These are phyloP conservation scores for Notothenia rossii DNA, from an alignment of 2,113 vertebrate genomes.

Conservation along the genomic window DNA sequence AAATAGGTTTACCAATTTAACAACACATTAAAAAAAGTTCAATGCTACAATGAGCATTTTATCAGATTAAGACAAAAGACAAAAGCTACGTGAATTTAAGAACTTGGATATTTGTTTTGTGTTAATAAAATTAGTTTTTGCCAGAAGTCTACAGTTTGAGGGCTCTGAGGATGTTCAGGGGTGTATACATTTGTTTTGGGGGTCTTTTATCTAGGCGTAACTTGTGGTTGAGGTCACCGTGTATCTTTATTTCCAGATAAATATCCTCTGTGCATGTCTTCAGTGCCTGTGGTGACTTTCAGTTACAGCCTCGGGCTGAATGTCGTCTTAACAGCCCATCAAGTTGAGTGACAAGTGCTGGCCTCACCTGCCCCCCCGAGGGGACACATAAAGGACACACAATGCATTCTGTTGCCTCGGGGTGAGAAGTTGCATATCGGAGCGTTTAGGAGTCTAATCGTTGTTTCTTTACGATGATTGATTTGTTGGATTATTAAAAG, in stretches of 20 bases:
- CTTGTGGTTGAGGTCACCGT: constrained; percentile 1
- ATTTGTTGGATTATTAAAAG: not conserved
- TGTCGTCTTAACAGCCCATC: constrained; percentile 60
- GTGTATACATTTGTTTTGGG: not conserved
- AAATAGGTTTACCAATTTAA: not conserved
- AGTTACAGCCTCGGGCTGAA: constrained; percentile 63
- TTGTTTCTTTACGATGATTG: not conserved
- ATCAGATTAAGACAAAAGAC: not conserved
- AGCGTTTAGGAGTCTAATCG: constrained; percentile 25
- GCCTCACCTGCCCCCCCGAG: constrained; percentile 56
- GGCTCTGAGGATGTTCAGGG: constrained; percentile 11
- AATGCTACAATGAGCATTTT: not conserved
- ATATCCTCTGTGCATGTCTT: constrained; percentile 30
- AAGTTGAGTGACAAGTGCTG: constrained; percentile 71
- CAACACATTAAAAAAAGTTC: not conserved
- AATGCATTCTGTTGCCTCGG: constrained; percentile 48
- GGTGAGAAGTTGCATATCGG: constrained; percentile 54
- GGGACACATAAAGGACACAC: constrained; percentile 63
- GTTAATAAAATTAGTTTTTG: too few relatives aligned
- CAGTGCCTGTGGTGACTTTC: constrained; percentile 26
- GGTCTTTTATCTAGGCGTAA: not conserved
- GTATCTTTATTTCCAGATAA: constrained; percentile 19
- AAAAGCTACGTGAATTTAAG: too few relatives aligned
- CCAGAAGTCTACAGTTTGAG: not conserved
- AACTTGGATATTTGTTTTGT: too few relatives aligned